phyloP scores from a whole-genome alignment of 2,888 invertebrate species.

The Seladonia tumulorum region DNA sequence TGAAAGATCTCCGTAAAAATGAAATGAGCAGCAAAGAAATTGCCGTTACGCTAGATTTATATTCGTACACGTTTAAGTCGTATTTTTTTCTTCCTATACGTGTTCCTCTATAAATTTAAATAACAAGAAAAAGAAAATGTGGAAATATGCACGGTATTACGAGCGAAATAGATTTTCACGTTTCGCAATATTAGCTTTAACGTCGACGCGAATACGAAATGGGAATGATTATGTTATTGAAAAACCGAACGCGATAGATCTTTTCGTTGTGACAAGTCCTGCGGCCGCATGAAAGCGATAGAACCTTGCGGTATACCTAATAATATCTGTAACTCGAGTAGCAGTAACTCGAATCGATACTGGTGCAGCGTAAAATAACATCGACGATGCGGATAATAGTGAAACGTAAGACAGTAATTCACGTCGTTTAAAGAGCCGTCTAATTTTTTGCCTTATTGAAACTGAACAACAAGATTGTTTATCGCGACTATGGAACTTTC shows the following conservation, averaged over 20 bases:
- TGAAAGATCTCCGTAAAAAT: constrained; percentile 24
- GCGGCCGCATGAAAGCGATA: constrained; percentile 3
- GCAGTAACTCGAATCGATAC: constrained; percentile 10
- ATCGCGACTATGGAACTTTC: neutral
- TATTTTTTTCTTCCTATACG: neutral
- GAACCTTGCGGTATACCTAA: constrained; percentile 16
- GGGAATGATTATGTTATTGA: neutral
- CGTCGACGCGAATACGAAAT: neutral
- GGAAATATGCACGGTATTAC: neutral
- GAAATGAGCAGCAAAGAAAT: constrained; percentile 15
- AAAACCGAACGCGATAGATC: neutral
- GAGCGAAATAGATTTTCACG: neutral
- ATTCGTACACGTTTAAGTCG: constrained; percentile 3
- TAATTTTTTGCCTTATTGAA: neutral
- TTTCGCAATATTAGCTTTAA: neutral
- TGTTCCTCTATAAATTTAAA: constrained; percentile 8
- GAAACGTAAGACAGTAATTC: constrained; percentile 2
- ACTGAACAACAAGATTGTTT: neutral
- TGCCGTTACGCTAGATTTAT: constrained; percentile 13
- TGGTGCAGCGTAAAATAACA: constrained; percentile 12
- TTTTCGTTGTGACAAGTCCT: neutral
- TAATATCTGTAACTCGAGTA: constrained; percentile 19
- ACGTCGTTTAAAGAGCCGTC: neutral
- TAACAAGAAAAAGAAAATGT: neutral
- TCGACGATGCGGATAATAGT: neutral